Percentiles rank a stretch among this genome's conserved stretches.
phyloP scores from a whole-genome alignment of 2,113 vertebrate genomes.

The Hucho hucho region DNA sequence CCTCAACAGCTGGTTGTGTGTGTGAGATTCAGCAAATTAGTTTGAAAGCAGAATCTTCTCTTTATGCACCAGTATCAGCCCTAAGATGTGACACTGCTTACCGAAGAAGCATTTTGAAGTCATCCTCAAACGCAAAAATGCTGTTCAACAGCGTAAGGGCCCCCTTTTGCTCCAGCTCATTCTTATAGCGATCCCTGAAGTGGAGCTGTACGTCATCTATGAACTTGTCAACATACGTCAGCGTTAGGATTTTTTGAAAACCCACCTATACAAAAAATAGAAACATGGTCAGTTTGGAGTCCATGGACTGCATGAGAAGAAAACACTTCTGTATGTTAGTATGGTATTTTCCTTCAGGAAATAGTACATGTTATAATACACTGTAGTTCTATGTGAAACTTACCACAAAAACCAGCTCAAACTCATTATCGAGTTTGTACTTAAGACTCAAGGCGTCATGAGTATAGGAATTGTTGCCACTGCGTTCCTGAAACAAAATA shows the following conservation, averaged over 20 bases:
- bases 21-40: too few relatives aligned
- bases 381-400: slow-evolving; percentile 49
- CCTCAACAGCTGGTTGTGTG: too few relatives aligned
- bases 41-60: too few relatives aligned
- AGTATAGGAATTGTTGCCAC: slow-evolving; percentile 88
- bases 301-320: not conserved
- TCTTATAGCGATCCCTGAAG: slow-evolving; percentile 96
- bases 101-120: slow-evolving; percentile 86
- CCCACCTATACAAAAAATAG: slow-evolving; percentile 83
- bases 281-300: not conserved
- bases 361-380: too few relatives aligned
- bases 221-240: slow-evolving; percentile 96
- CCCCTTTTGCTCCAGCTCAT: slow-evolving; percentile 91
- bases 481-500: slow-evolving; percentile 81
- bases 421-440: slow-evolving; percentile 98
- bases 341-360: too few relatives aligned
- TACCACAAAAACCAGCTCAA: slow-evolving; percentile 98
- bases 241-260: slow-evolving; percentile 95
- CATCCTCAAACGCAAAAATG: slow-evolving; percentile 87
- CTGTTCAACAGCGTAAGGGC: slow-evolving; percentile 83
- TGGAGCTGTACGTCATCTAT: slow-evolving; percentile 94
- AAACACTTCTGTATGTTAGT: too few relatives aligned
- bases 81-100: slow-evolving; percentile 55
- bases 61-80: too few relatives aligned
- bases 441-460: slow-evolving; percentile 92